Evolutionary conservation across 2,113 vertebrate species (phyloP), one percentile per base, ranked within the genome.

Genomic region (Lophochroa leadbeateri): DNA sequence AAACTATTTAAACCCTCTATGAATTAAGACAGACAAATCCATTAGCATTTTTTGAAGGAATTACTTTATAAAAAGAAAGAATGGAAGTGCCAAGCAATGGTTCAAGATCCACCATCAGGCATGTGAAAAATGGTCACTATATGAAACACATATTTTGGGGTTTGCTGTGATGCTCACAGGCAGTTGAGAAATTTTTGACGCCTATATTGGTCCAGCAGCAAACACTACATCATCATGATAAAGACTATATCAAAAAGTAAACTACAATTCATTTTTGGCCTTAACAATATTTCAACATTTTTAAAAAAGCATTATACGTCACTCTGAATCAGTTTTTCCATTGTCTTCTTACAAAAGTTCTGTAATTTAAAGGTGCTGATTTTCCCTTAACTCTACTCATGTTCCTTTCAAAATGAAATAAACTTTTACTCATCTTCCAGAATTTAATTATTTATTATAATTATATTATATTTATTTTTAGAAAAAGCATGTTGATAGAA

Each of bases 11-110:
- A 92, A 61, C 64, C 44, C 35, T 87, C 47, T 75, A 91, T 83
- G 74, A 96, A 94, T 96, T 95, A 94, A 92, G 60, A 95, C 44
- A 82, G 69, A 90, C 93, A 93, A 97, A 92, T 37, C 11, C n/a
- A 88, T 95, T 81, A 90, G 63, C 18, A 50, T 53, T 86, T 95
- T 94, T 81, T 86, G 53, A 95, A 94, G 84, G 65, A 84, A 83
- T 58, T 92, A 19, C 64, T 75, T 91, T 79, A 60, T 46, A 84
- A 86, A 94, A 86, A 80, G 60, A 82, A 95, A 80, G 74, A 69
- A 65, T 37, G 9, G 47, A 86, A 53, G 23, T 49, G 44, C 44
- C 46, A 82, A 55, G 19, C 47, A 90, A 82, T 7, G 13, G 25
- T 47, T 43, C 39, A 64, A 78, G 60, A 82, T 70, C 37, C n/a